Evolutionary conservation across 2,888 invertebrate genomes (phyloP).

Genomic region (Galeruca laticollis): DNA sequence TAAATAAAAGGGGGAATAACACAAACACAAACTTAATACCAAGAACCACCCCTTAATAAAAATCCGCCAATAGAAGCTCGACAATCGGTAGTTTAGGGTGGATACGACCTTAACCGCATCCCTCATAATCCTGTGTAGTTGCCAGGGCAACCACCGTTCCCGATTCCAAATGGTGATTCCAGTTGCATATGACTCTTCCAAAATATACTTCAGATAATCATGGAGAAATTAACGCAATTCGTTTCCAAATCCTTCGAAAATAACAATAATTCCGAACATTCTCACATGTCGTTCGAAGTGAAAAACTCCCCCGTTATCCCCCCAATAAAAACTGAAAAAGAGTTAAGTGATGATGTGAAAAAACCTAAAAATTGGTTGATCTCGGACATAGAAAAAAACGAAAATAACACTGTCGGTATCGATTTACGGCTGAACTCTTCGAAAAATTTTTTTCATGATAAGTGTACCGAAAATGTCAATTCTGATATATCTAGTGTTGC

Average conservation of each 20-base stretch:
- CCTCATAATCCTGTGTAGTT: conserved; percentile 58
- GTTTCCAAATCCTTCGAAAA: conserved; percentile 88
- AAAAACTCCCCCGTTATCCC: conserved; percentile 49
- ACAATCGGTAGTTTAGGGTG: conserved; percentile 55
- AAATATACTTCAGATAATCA: conserved; percentile 65
- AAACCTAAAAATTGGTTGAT: conserved; percentile 66
- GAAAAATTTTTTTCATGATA: conserved; percentile 37
- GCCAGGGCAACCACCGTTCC: conserved; percentile 63
- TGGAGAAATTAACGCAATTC: conserved; percentile 93
- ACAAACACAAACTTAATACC: conserved; percentile 52
- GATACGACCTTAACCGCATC: conserved; percentile 57
- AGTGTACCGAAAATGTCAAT: conserved; percentile 37
- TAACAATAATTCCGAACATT: conserved; percentile 59
- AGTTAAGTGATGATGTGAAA: conserved; percentile 55
- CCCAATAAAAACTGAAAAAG: conserved; percentile 60
- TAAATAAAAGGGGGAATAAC: conserved; percentile 56
- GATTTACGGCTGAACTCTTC: conserved; percentile 59
- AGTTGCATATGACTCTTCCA: conserved; percentile 60
- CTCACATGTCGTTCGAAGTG: conserved; percentile 56
- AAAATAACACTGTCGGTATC: conserved; percentile 57
- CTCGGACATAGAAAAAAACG: conserved; percentile 59
- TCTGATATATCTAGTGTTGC: conserved; percentile 26
- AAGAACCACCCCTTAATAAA: conserved; percentile 59
- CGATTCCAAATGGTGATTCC: conserved; percentile 62
- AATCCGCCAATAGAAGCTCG: conserved; percentile 49